Percentiles rank a stretch among this genome's conserved stretches.
Evolutionary conservation across 2,113 vertebrate species (phyloP).

Genomic region (Urocynchramus pylzowi): DNA sequence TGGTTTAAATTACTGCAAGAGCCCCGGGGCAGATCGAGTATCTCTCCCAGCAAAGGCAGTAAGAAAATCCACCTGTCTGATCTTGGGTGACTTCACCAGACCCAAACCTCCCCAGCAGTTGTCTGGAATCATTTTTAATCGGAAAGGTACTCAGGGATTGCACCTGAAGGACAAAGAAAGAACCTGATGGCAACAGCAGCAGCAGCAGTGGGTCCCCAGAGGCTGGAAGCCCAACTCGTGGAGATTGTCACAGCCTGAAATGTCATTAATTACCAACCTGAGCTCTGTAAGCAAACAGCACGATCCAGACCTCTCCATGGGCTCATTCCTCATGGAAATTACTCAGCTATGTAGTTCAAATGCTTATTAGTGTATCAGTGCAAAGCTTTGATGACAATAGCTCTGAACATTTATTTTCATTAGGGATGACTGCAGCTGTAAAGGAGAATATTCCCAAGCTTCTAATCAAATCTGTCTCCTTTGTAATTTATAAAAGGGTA

Average conservation of each 20-base stretch:
- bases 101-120: background rate
- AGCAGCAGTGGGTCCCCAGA: background rate
- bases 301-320: background rate
- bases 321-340: background rate
- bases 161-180: background rate
- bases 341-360: background rate
- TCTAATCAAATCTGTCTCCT: background rate
- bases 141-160: background rate
- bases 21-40: background rate
- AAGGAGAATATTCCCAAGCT: background rate
- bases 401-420: background rate
- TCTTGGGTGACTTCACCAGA: background rate
- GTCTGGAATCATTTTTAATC: background rate
- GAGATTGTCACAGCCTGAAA: background rate
- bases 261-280: background rate
- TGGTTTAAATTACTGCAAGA: background rate
- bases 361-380: background rate
- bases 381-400: background rate
- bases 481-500: background rate
- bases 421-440: background rate
- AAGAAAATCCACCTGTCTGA: background rate
- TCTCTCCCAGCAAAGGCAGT: background rate
- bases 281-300: background rate
- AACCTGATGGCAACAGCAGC: background rate
- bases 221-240: background rate